Conservation (phyloP, 92 coral and sea anemone genomes). For the Bergia puertoricense region DNA sequence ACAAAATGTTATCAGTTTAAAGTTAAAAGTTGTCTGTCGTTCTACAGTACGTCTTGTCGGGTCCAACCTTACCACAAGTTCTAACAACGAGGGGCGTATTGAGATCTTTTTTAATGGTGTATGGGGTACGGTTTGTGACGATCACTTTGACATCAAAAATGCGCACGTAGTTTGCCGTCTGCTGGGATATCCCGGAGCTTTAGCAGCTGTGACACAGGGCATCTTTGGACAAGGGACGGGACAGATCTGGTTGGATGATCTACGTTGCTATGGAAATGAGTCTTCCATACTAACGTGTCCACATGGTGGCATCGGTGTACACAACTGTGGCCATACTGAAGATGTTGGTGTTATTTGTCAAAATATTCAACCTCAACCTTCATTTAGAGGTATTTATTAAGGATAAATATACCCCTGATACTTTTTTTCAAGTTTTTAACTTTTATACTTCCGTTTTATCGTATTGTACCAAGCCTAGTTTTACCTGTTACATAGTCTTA, state of each 20-base stretch:
- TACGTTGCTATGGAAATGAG: neutral
- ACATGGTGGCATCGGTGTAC: neutral
- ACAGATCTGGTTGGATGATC: neutral
- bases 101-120: neutral
- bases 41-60: slow-evolving; percentile 16
- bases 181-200: neutral
- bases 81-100: neutral
- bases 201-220: neutral
- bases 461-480: too few species aligned
- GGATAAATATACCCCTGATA: too few species aligned
- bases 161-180: neutral
- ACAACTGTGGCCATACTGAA: too few species aligned
- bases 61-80: neutral
- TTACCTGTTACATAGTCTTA: too few species aligned
- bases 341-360: neutral
- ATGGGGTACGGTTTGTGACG: neutral
- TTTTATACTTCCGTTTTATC: too few species aligned
- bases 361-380: neutral
- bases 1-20: too few species aligned
- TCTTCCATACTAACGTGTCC: neutral
- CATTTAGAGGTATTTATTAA: neutral
- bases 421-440: too few species aligned
- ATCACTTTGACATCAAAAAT: neutral
- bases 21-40: too few species aligned
- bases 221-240: neutral